phyloP scores from a whole-genome alignment of 1,140 invertebrate species.

The Belonocnema kinseyi region DNA sequence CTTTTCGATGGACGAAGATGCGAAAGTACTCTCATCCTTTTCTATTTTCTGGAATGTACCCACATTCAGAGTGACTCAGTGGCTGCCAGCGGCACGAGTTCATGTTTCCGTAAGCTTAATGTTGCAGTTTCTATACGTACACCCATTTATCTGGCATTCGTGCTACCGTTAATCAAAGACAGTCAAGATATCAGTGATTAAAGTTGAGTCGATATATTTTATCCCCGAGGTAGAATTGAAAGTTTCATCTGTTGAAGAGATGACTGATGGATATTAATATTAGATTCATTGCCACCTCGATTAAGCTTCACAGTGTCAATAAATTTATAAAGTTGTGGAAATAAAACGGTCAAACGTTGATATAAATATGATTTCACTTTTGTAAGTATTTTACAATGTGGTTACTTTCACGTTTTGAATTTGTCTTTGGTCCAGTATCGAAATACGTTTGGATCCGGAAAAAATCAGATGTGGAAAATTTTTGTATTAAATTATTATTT shows the following conservation, averaged over 20 bases:
- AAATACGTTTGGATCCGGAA: too few species aligned
- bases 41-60: not conserved
- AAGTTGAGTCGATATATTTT: not conserved
- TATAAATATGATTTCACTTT: too few species aligned
- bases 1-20: conserved; percentile 3
- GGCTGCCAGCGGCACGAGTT: conserved; percentile 8
- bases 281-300: too few species aligned
- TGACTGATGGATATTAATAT: not conserved
- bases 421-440: too few species aligned
- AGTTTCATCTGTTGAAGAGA: not conserved
- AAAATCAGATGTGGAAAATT: too few species aligned
- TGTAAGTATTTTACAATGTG: too few species aligned
- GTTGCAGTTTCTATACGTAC: conserved; percentile 5
- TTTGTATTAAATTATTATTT: too few species aligned
- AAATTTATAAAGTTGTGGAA: too few species aligned
- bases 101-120: not conserved
- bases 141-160: conserved; percentile 12
- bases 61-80: not conserved
- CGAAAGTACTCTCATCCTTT: conserved; percentile 6
- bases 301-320: too few species aligned
- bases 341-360: too few species aligned
- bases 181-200: conserved; percentile 28
- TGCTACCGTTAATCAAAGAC: conserved; percentile 26
- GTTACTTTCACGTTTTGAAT: too few species aligned
- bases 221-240: not conserved